Evolutionary conservation across 2,113 vertebrate genomes (phyloP), one percentile per base, ranked within the genome.

Genomic region (Bombycilla garrulus): DNA sequence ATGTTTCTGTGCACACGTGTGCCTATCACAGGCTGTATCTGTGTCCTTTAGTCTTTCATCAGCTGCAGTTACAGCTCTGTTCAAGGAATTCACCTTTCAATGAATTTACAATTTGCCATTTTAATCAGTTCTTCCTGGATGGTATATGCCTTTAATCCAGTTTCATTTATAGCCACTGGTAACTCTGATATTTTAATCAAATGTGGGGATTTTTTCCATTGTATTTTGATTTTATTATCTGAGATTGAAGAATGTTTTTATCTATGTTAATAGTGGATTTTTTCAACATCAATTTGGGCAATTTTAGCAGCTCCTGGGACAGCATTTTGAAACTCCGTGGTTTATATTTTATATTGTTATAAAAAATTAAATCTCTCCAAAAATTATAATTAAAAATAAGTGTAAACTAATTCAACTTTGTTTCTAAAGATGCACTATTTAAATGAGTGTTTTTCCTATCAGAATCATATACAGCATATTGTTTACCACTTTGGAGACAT

Each of bases 1-100:
- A 3, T 5, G 12, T 12, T 60, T 35, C 64, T 6, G 1, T 15
- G 9, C 4, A 24, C 33, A 21, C 1, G 0, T 1, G 0, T 26
- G 47, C 22, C 56, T 20, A 4, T 33, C 23, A 10, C 50, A 65
- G 20, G 18, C 42, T 6, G 0, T 11, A 20, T 5, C 42, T 2
- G 0, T 62, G 28, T 19, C 66, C 48, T 25, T 80, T 19, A 21
- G 29, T 38, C 50, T 44, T 73, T 44, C 60, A 85, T 60, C 50
- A 60, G 21, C 9, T 33, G 11, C 64, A 60, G 70, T 14, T 44
- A 19, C 26, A 35, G 13, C 19, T 70, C 73, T 24, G 8, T 18
- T 40, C n/a, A 48, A 24, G 57, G 60, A 87, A 77, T 44, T 61
- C 23, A 40, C 25, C 6, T 93, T 70, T 71, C 42, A 51, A 53